These are phyloP conservation scores for Mirza zaza DNA, from an alignment of 2,113 vertebrate species.

Conservation along the genomic window DNA sequence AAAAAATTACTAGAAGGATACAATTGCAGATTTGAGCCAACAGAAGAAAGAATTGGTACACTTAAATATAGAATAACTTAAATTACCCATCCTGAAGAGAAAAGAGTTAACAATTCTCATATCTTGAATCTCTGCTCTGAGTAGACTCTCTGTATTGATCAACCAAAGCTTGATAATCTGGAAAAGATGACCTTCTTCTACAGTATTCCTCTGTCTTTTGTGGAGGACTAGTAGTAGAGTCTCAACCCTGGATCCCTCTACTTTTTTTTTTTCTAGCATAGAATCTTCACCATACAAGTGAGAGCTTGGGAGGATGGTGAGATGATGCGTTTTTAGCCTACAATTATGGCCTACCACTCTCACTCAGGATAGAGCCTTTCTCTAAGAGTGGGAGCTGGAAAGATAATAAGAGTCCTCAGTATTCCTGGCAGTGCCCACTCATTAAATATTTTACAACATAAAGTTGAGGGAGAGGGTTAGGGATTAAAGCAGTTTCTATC, in stretches of 20 bases:
- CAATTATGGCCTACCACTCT: neutral
- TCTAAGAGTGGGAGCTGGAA: neutral
- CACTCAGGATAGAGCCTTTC: neutral
- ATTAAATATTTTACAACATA: neutral
- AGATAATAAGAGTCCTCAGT: neutral
- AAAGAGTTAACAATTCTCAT: neutral
- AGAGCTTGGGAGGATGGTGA: neutral
- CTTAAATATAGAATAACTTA: neutral
- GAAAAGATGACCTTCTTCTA: neutral
- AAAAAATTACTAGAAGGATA: neutral
- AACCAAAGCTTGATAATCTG: neutral
- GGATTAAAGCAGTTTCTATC: neutral
- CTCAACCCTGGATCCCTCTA: neutral
- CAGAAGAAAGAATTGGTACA: neutral
- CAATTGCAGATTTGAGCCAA: neutral
- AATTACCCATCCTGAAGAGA: neutral
- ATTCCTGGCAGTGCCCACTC: neutral
- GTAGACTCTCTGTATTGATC: neutral
- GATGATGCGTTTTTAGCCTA: neutral
- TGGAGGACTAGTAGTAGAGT: neutral
- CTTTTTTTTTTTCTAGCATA: neutral
- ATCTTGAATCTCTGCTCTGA: neutral
- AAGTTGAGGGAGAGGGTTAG: neutral
- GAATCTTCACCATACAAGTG: neutral
- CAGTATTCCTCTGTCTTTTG: neutral